Conservation (phyloP, 2,113 vertebrate species). For the Notarius lentiginosus region DNA sequence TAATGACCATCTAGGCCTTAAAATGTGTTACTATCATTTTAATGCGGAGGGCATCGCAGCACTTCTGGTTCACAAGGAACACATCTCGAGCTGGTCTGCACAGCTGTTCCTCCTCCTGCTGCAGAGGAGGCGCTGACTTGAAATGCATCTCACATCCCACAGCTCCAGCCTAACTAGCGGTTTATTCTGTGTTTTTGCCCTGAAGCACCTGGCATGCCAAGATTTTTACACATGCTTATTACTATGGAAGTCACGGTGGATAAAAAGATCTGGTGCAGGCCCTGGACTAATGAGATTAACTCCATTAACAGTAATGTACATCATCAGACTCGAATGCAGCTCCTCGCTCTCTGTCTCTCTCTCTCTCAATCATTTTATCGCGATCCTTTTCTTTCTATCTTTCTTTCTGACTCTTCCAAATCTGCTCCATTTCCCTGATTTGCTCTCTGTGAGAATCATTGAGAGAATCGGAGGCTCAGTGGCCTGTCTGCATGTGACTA, state of each 20-base stretch:
- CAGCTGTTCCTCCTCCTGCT: conserved; percentile 36
- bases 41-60: conserved; percentile 12
- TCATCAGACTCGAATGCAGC: conserved; percentile 14
- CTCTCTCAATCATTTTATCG: not conserved
- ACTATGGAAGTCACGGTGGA: conserved; percentile 39
- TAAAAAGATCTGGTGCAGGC: conserved; percentile 33
- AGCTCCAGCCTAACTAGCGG: conserved; percentile 36
- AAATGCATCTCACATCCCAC: conserved; percentile 43
- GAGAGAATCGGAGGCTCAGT: conserved; percentile 23
- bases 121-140: conserved; percentile 24
- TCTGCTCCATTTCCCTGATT: conserved; percentile 12
- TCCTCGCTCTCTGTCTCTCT: not conserved
- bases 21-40: conserved; percentile 11
- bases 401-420: not conserved
- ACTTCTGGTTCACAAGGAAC: conserved; percentile 6
- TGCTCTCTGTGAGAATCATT: conserved; percentile 3
- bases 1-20: conserved; percentile 12
- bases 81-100: conserved; percentile 37
- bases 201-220: conserved; percentile 40
- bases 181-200: conserved; percentile 30
- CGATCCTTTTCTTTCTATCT: not conserved
- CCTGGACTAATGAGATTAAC: conserved; percentile 41
- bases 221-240: conserved; percentile 26
- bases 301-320: conserved; percentile 37
- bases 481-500: conserved; percentile 44